These are phyloP conservation scores for Aphaenogaster rudis DNA, from an alignment of 1,140 invertebrate genomes.

Conservation along the genomic window DNA sequence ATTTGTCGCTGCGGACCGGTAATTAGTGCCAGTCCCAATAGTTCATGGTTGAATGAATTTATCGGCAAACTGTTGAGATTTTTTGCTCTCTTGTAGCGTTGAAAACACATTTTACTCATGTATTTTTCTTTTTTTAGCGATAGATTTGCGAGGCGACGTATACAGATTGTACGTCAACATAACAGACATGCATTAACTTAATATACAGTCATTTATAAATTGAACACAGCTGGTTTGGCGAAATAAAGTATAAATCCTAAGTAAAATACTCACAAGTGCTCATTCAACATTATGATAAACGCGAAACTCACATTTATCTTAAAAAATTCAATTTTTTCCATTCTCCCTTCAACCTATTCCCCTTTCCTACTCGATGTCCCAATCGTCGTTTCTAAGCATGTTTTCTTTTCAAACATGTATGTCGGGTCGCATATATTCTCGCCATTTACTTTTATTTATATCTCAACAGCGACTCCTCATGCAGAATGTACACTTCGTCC, in stretches of 20 bases:
- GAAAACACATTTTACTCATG: not conserved
- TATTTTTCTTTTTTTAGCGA: not conserved
- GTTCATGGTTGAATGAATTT: slow-evolving; percentile 21
- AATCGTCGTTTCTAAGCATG: not conserved
- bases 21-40: slow-evolving; percentile 46
- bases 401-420: slow-evolving; percentile 2
- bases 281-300: not conserved
- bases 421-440: not conserved
- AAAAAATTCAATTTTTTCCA: not conserved
- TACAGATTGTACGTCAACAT: not conserved
- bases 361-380: not conserved
- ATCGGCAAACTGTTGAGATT: slow-evolving; percentile 29
- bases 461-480: not conserved
- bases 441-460: slow-evolving; percentile 61
- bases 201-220: not conserved
- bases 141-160: not conserved
- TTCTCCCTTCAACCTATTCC: not conserved
- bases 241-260: not conserved
- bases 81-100: not conserved
- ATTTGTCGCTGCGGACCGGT: not conserved
- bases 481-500: not conserved
- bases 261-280: not conserved
- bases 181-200: not conserved
- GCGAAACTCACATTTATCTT: not conserved
- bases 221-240: not conserved